These are phyloP conservation scores for Notarius quadriscutis DNA, from an alignment of 2,113 vertebrate species.

Conservation along the genomic window DNA sequence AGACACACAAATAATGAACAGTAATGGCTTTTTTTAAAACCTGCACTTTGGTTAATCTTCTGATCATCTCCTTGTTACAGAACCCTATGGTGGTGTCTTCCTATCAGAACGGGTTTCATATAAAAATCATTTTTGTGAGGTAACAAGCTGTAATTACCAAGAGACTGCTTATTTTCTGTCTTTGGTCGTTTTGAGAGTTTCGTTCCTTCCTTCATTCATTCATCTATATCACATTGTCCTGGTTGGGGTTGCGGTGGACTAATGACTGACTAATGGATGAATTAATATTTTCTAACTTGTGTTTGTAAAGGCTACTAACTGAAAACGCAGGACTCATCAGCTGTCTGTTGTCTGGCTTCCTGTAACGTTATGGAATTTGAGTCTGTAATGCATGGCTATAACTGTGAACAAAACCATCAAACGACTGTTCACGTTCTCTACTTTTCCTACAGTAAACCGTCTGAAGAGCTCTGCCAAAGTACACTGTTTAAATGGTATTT, in stretches of 20 bases:
- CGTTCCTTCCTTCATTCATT: neutral
- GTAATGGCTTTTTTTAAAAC: neutral
- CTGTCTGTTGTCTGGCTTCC: conserved; percentile 1
- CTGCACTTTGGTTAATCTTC: neutral
- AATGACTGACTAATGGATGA: conserved; percentile 14
- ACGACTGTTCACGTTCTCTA: neutral
- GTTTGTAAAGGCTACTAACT: conserved; percentile 25
- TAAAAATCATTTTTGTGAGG: neutral
- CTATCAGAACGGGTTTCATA: neutral
- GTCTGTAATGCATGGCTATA: neutral
- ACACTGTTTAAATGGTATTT: neutral
- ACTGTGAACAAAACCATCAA: neutral
- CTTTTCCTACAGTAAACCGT: neutral
- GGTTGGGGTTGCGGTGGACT: neutral
- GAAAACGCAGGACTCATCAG: neutral
- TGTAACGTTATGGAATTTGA: neutral
- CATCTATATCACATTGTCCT: neutral
- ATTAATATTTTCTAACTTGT: conserved; percentile 20
- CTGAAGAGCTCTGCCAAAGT: neutral
- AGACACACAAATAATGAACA: neutral
- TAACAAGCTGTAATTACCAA: neutral
- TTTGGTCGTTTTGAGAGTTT: neutral
- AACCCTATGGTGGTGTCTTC: neutral
- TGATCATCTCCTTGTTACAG: no score
- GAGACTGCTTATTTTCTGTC: neutral